Conservation (phyloP, 2,797 vertebrate species). For the Apodemus agrarius region DNA sequence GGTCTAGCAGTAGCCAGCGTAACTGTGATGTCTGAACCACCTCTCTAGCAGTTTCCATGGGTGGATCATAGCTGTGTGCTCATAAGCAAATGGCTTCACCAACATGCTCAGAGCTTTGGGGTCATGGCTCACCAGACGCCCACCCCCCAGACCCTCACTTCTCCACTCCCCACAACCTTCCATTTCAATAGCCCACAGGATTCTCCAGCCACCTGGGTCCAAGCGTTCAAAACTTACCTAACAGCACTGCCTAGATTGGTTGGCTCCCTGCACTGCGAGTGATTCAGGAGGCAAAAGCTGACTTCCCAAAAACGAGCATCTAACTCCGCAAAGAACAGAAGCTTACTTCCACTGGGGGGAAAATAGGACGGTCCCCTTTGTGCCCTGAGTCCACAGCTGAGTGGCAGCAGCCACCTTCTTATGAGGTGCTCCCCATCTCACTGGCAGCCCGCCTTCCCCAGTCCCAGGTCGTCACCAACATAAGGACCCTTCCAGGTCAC, state of each 20-base stretch:
- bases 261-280: neutral
- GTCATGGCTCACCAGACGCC: neutral
- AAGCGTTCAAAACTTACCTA: neutral
- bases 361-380: neutral
- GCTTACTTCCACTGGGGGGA: neutral
- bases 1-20: neutral
- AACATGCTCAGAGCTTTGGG: neutral
- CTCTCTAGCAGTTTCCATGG: accelerated
- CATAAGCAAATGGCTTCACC: accelerated
- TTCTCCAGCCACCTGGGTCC: neutral
- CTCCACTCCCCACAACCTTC: neutral
- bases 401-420: accelerated
- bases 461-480: accelerated
- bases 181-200: neutral
- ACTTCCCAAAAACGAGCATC: neutral
- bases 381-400: neutral
- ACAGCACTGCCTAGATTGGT: neutral
- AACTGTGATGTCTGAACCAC: accelerated
- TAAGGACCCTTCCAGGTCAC: neutral
- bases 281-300: neutral
- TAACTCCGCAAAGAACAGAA: neutral
- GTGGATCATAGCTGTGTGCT: neutral
- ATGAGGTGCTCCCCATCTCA: accelerated
- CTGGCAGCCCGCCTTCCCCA: neutral
- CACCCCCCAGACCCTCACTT: neutral